Base-by-base conservation (phyloP, 2,113 vertebrate species). In the Engystomops pustulosus region DNA sequence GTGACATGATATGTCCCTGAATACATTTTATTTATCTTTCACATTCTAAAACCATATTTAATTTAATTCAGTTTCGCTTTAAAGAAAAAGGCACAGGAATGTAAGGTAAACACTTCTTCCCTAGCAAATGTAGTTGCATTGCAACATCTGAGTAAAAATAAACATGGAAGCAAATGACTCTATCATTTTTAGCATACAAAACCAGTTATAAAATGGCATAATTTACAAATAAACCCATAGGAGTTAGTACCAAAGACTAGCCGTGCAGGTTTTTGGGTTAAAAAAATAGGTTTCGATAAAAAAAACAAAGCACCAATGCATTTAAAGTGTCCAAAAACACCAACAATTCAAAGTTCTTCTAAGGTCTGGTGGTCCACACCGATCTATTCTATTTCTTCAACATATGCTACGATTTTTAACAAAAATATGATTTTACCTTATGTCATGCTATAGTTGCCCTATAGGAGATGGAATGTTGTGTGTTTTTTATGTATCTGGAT, bases 101-200 rank as follows among this genome's bases (percentile, higher is more conserved):
- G 83, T 76, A 72, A n/a, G 90, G 79, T 87, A 85, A 88, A 1
- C 38, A 81, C 76, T 87, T 89, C 90, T 87, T 82, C 85, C 87
- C 90, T 69, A 87, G 85, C 81, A 81, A 71, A 83, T 90, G 67
- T 77, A 68, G 78, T 76, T 89, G 85, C 80, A 87, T 84, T 90
- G 86, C 79, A 88, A 86, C 65, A 85, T 85, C 83, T 86, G 47
- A 87, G 84, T 86, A 55, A 77, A 58, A 76, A 78, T 23, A 25
- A 60, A 60, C n/a, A 78, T 6, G 4, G 83, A 90, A 89, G 86
- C 68, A 89, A 90, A 91, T 68, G 85, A 86, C 76, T 86, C 86
- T 88, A 91, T 89, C 87, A 90, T 91, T 91, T 90, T 79, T 80
- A 81, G 87, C 90, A 18, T 91, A 93, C 55, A 95, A 92, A 91